Conservation (phyloP, 2,797 vertebrate genomes). For the Sebastes cheni region DNA sequence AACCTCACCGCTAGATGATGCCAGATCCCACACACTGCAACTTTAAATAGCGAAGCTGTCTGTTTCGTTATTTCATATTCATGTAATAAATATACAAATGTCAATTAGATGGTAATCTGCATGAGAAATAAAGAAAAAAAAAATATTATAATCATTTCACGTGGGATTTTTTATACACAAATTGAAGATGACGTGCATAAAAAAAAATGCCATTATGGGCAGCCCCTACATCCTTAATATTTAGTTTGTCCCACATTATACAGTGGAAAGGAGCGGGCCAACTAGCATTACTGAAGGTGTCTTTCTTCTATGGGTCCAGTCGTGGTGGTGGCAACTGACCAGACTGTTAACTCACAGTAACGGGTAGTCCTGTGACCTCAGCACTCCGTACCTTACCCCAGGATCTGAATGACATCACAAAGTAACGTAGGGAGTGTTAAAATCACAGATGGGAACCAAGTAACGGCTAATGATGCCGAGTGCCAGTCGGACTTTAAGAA, state of each 20-base stretch:
- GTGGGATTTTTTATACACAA: accelerated
- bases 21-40: no score
- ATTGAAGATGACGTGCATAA: background rate
- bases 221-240: background rate
- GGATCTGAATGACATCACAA: background rate
- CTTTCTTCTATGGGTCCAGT: background rate
- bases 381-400: background rate
- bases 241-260: background rate
- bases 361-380: background rate
- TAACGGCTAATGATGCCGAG: background rate
- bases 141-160: no score
- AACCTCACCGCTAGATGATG: no score
- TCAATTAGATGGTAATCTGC: no score
- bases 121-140: no score
- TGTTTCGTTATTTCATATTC: no score
- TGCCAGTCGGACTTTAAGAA: background rate
- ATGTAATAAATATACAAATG: no score
- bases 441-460: background rate
- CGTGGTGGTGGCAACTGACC: background rate
- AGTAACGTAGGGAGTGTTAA: background rate
- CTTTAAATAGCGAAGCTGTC: no score
- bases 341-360: background rate
- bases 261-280: background rate
- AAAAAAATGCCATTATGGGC: background rate
- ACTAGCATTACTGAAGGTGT: no score